A percentile compares a stretch with the other conserved stretches of the same genome.
These are phyloP conservation scores for Andrena flavipes DNA, from an alignment of 2,888 invertebrate genomes.

Conservation along the genomic window DNA sequence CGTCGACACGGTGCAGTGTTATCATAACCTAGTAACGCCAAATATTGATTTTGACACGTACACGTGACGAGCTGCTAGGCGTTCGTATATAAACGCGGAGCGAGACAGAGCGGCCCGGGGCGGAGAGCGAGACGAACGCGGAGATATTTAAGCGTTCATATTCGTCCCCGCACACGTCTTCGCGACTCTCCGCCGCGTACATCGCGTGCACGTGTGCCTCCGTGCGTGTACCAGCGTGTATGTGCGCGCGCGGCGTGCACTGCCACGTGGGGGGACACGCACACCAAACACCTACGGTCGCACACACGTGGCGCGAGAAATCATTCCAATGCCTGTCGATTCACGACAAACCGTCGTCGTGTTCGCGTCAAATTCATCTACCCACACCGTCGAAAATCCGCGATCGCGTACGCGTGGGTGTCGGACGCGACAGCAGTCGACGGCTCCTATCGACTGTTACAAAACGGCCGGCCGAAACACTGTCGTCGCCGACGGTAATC, in stretches of 20 bases:
- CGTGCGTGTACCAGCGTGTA: not conserved
- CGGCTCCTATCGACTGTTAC: conserved; percentile 53
- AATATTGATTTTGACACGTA: conserved; percentile 85
- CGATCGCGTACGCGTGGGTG: conserved; percentile 16
- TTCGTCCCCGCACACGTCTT: conserved; percentile 44
- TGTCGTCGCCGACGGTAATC: not conserved
- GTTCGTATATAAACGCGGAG: conserved; percentile 53
- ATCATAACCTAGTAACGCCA: conserved; percentile 84
- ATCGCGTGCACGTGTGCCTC: conserved; percentile 6
- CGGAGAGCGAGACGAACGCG: not conserved
- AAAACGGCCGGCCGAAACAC: conserved; percentile 20
- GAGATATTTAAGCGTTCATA: conserved; percentile 43
- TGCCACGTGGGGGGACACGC: conserved; percentile 39
- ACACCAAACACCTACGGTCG: conserved; percentile 12
- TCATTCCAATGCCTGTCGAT: conserved; percentile 60
- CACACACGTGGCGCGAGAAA: conserved; percentile 47
- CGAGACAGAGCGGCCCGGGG: conserved; percentile 7
- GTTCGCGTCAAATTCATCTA: conserved; percentile 38
- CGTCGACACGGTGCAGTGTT: conserved; percentile 75
- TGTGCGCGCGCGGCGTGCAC: conserved; percentile 6
- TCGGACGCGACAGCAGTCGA: conserved; percentile 47
- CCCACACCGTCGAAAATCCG: conserved; percentile 57
- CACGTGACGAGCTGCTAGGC: conserved; percentile 80
- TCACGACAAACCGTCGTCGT: conserved; percentile 33
- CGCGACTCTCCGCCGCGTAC: not conserved